Base-by-base conservation (phyloP, 2,113 vertebrate genomes). In the Sigmodon hispidus region DNA sequence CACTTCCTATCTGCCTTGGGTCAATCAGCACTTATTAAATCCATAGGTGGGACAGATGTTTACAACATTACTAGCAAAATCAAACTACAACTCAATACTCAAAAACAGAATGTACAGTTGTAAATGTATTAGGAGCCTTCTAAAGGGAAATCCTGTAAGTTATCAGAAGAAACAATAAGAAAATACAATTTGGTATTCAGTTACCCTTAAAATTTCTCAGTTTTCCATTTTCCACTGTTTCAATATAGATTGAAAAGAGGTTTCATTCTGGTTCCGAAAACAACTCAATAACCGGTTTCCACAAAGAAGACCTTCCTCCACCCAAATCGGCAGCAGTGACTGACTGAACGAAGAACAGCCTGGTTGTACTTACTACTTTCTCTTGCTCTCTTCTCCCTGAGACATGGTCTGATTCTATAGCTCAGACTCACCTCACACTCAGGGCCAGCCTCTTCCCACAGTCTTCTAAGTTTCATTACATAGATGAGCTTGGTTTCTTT, bases 231-330 rank as follows among this genome's bases (percentile, higher is more conserved):
- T 73, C n/a, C 63, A 72, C 1, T 9, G 77, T 29, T 95, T 94
- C 36, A 81, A 65, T 79, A 45, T 31, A 40, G 52, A 72, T 13
- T n/a, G 7, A 91, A 88, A n/a, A 40, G 2, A 61, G 63, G 7
- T 87, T 94, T 70, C 11, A 59, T 63, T 95, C 31, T 67, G 9
- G 55, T 89, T 96, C 43, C 93, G 79, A 90, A 89, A 67, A 40
- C 57, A 96, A 52, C 69, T 67, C 7, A 76, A 89, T 31, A 93
- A 79, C 77, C 61, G 9, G 88, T 92, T 70, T 61, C 40, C 19
- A 88, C 1, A 7, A 52, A 85, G 91, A 91, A 2, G 45, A 13
- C 7, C 63, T 93, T 61, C 7, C 1, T 0, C 43, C 24, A 36
- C 31, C 31, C 8, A 79, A 94, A 43, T 29, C 55, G 84, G 45